phyloP scores from a whole-genome alignment of 2,797 vertebrate species.

The Peromyscus nudipes region DNA sequence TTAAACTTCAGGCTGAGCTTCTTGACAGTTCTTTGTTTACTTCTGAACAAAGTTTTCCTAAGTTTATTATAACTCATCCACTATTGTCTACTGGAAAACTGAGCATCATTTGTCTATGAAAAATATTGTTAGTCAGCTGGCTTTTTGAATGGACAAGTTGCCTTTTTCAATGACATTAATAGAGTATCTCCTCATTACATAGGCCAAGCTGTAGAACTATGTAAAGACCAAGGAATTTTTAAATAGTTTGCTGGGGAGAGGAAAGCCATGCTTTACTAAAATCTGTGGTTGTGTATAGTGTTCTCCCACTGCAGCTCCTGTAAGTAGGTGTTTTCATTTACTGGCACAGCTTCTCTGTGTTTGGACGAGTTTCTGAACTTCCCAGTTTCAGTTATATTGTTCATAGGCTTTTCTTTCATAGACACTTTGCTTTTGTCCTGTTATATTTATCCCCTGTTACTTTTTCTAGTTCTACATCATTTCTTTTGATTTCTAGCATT shows the following conservation, averaged over 20 bases:
- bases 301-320: neutral
- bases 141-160: neutral
- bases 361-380: neutral
- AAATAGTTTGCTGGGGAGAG: neutral
- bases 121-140: neutral
- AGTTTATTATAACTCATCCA: conserved; percentile 47
- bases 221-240: neutral
- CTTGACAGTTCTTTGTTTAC: conserved; percentile 43
- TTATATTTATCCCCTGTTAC: neutral
- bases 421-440: neutral
- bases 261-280: neutral
- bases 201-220: neutral
- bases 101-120: neutral
- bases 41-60: conserved; percentile 25
- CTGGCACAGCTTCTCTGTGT: neutral
- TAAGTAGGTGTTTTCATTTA: neutral
- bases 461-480: neutral
- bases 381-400: neutral
- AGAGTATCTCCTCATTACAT: neutral
- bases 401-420: neutral
- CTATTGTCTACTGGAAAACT: neutral
- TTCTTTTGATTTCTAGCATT: neutral
- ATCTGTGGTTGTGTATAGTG: neutral
- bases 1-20: conserved; percentile 54
- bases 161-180: neutral